phyloP scores from a whole-genome alignment of 64 coral and sea anemone genomes.

The Porites australiensis region DNA sequence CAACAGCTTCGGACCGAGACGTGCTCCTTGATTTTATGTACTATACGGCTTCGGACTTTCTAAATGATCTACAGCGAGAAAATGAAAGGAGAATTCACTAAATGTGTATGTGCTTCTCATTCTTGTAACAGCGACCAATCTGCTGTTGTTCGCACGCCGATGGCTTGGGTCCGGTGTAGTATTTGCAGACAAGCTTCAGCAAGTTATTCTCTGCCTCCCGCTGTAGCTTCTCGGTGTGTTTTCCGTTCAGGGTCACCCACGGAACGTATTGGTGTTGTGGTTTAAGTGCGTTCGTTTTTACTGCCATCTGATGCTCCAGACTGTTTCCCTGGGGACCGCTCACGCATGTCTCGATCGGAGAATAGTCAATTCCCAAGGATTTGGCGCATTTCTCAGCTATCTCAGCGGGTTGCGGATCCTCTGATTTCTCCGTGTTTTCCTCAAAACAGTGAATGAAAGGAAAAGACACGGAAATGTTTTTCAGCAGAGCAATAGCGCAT shows the following conservation, averaged over 20 bases:
- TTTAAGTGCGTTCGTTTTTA: constrained; percentile 63
- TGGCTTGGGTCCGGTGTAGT: constrained; percentile 64
- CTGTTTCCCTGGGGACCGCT: constrained; percentile 55
- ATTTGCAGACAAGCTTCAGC: constrained; percentile 60
- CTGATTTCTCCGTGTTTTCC: background rate
- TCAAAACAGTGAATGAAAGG: constrained; percentile 83
- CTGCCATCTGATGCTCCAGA: constrained; percentile 80
- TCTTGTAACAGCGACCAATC: constrained; percentile 44
- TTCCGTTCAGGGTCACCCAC: constrained; percentile 83
- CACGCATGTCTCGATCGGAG: constrained; percentile 61
- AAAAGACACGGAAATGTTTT: constrained; percentile 61
- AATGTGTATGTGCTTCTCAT: background rate
- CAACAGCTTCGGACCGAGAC: no score
- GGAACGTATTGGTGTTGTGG: constrained; percentile 81
- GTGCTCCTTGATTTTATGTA: no score
- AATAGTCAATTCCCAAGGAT: constrained; percentile 60
- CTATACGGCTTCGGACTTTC: no score
- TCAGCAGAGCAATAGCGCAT: constrained; percentile 63
- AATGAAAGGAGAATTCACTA: background rate
- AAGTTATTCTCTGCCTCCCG: constrained; percentile 44
- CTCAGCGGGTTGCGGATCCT: background rate
- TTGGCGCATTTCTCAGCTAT: constrained; percentile 59
- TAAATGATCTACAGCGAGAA: no score
- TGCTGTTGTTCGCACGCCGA: constrained; percentile 21
- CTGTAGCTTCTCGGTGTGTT: constrained; percentile 78